Percentiles rank a stretch among this genome's conserved stretches.
Conservation (phyloP, 1,140 invertebrate genomes). For the Aphelenchoides fujianensis region DNA sequence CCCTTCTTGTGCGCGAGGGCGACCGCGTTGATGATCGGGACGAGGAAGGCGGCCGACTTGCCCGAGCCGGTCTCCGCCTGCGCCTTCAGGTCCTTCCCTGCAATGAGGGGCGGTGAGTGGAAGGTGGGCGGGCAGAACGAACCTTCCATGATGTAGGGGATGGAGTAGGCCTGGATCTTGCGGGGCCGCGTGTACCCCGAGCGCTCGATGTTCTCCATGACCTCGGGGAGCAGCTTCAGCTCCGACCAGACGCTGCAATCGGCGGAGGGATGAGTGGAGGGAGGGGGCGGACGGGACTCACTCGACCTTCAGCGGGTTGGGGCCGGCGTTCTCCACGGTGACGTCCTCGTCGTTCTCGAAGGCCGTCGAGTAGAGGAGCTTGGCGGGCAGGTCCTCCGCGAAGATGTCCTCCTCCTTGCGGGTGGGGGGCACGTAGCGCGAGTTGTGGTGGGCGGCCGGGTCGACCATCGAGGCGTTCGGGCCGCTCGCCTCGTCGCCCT, state of each 20-base stretch:
- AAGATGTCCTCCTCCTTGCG: neutral
- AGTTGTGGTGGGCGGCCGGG: no score
- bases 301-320: neutral
- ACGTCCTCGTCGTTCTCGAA: neutral
- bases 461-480: no score
- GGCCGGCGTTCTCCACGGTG: neutral
- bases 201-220: slow-evolving; percentile 75
- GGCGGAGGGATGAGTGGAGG: neutral
- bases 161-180: slow-evolving; percentile 40
- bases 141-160: slow-evolving; percentile 31
- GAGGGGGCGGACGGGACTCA: neutral
- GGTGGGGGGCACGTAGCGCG: neutral
- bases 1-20: slow-evolving; percentile 75
- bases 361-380: neutral
- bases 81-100: slow-evolving; percentile 54
- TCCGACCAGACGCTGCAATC: slow-evolving; percentile 11
- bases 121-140: neutral
- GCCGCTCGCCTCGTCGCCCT: no score
- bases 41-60: slow-evolving; percentile 92
- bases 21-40: slow-evolving; percentile 85
- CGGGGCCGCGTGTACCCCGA: slow-evolving; percentile 79
- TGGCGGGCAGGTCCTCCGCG: neutral
- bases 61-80: slow-evolving; percentile 68
- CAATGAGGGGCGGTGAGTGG: neutral
- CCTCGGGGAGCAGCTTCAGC: neutral